phyloP scores from a whole-genome alignment of 2,888 invertebrate genomes.

The Lycocerus yunnanus region DNA sequence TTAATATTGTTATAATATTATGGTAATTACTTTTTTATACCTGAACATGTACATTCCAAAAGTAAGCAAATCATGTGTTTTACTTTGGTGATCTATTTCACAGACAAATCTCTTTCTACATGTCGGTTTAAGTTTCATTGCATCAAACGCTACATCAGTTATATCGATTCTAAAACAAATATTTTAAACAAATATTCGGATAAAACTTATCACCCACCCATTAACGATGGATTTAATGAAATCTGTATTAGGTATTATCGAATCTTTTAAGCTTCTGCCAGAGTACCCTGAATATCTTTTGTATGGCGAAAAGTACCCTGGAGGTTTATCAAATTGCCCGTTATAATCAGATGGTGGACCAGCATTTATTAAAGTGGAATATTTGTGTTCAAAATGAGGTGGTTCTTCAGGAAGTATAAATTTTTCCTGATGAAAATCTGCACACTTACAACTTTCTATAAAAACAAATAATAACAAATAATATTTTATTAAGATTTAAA shows the following conservation, averaged over 20 bases:
- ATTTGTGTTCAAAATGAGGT: slow-evolving; percentile 19
- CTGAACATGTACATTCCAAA: slow-evolving; percentile 37
- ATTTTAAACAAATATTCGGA: not conserved
- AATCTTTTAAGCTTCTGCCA: slow-evolving; percentile 28
- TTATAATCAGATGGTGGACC: not conserved
- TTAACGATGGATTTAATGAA: slow-evolving; percentile 33
- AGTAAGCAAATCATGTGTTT: slow-evolving; percentile 46
- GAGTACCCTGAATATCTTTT: slow-evolving; percentile 1
- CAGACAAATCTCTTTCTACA: slow-evolving; percentile 60
- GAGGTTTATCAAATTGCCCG: not conserved
- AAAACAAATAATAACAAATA: not conserved
- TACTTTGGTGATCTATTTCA: slow-evolving; percentile 57
- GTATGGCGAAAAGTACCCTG: not conserved
- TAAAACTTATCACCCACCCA: slow-evolving; percentile 21
- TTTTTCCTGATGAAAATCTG: slow-evolving; percentile 9
- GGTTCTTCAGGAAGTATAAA: slow-evolving; percentile 8
- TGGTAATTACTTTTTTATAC: slow-evolving; percentile 25
- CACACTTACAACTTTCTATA: slow-evolving; percentile 20
- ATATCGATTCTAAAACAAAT: slow-evolving; percentile 45
- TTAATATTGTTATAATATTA: not conserved
- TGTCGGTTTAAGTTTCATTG: slow-evolving; percentile 47
- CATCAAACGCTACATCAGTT: slow-evolving; percentile 47
- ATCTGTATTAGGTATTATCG: slow-evolving; percentile 30
- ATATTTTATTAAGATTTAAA: not conserved
- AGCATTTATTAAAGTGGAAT: slow-evolving; percentile 14